Evolutionary conservation across 2,113 vertebrate species (phyloP).

Genomic region (Amblyopsis rosae): DNA sequence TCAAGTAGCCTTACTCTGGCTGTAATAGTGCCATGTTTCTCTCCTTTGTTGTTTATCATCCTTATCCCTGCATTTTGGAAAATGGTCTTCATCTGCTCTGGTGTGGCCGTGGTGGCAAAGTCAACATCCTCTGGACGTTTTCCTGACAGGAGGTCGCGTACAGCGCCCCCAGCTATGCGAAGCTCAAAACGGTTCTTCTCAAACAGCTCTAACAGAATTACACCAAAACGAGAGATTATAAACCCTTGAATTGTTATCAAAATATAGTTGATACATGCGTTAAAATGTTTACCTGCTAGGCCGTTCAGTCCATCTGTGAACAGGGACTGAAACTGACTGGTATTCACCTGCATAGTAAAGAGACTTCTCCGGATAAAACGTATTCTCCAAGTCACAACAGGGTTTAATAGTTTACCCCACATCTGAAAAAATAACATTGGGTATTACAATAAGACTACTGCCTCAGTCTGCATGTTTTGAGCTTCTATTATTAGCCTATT

Average conservation of each 20-base stretch:
- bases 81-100: slow-evolving; percentile 90
- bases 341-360: slow-evolving; percentile 85
- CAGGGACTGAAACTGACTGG: slow-evolving; percentile 85
- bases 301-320: slow-evolving; percentile 87
- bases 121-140: slow-evolving; percentile 90
- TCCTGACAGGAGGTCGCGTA: slow-evolving; percentile 89
- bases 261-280: background rate
- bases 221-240: background rate
- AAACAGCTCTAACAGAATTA: slow-evolving; percentile 82
- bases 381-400: slow-evolving; percentile 34
- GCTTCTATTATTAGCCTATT: no score
- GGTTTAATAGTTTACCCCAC: slow-evolving; percentile 65
- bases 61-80: slow-evolving; percentile 86
- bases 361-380: slow-evolving; percentile 61
- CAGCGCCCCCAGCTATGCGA: slow-evolving; percentile 93
- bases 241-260: background rate
- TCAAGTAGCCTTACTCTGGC: slow-evolving; percentile 81
- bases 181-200: slow-evolving; percentile 85
- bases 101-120: slow-evolving; percentile 94
- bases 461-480: background rate
- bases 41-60: slow-evolving; percentile 96
- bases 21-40: slow-evolving; percentile 95
- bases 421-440: slow-evolving; percentile 55
- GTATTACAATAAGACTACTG: background rate
- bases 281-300: slow-evolving; percentile 80